Conservation (phyloP, 1,140 invertebrate species). For the Diprion similis region DNA sequence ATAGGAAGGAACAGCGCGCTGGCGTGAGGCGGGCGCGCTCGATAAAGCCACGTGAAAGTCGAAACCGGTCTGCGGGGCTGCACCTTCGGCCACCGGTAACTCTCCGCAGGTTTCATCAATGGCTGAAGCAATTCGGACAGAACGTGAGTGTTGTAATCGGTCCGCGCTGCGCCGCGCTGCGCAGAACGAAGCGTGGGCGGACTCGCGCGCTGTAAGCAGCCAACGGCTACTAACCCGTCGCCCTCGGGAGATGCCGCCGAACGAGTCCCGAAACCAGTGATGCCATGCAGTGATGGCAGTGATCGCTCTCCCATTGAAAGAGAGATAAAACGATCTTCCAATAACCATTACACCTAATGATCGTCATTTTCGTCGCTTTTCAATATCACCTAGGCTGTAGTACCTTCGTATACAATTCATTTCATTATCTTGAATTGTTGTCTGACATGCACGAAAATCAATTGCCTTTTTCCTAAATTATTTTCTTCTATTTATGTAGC, state of each 20-base stretch:
- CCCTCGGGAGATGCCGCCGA: background rate
- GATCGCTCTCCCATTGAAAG: background rate
- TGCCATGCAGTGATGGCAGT: too few relatives aligned
- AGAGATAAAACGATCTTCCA: background rate
- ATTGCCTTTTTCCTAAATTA: too few relatives aligned
- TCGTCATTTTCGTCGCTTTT: background rate
- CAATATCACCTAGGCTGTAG: background rate
- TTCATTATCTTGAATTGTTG: background rate
- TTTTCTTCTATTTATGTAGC: too few relatives aligned
- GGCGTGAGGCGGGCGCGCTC: constrained; percentile 1
- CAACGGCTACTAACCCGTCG: background rate
- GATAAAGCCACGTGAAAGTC: constrained; percentile 7
- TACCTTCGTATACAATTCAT: too few relatives aligned
- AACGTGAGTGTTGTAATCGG: background rate
- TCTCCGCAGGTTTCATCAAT: constrained; percentile 7
- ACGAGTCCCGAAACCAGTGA: too few relatives aligned
- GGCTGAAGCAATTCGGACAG: constrained; percentile 4
- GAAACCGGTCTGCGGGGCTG: constrained; percentile 1
- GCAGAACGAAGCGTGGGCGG: background rate
- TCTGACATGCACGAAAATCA: background rate
- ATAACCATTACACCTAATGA: background rate
- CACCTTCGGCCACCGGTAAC: constrained; percentile 6
- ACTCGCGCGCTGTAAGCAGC: background rate
- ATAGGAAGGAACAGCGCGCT: background rate
- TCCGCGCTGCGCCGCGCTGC: background rate